phyloP scores from a whole-genome alignment of 2,113 vertebrate genomes.

The Cathartes aura region DNA sequence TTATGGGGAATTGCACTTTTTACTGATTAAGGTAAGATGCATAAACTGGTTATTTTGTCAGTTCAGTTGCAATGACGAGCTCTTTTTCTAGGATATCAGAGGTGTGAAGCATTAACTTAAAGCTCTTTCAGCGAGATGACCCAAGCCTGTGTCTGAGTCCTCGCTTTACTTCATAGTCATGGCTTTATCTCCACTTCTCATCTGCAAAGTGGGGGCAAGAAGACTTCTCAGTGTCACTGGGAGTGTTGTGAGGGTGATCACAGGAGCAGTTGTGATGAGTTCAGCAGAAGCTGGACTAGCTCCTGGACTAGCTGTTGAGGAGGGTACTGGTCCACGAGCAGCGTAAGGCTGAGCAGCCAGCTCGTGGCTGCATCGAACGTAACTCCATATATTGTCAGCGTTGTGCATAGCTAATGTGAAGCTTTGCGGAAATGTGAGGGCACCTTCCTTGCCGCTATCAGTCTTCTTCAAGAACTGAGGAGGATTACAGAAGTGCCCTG shows the following conservation, averaged over 20 bases:
- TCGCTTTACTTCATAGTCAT: not conserved
- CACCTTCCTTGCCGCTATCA: not conserved
- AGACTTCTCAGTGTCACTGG: not conserved
- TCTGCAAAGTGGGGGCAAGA: not conserved
- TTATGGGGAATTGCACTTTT: not conserved
- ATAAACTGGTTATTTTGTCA: not conserved
- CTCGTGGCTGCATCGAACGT: fast-evolving
- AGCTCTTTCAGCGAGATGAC: not conserved
- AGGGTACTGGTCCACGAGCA: fast-evolving
- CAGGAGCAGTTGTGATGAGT: not conserved
- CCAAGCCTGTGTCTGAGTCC: not conserved
- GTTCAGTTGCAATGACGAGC: not conserved
- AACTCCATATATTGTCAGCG: fast-evolving
- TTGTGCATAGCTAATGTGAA: not conserved
- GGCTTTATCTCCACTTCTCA: not conserved
- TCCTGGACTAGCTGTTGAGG: not conserved
- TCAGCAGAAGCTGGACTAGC: not conserved
- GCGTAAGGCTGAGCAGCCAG: not conserved
- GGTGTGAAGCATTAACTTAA: not conserved
- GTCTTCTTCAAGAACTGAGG: not conserved
- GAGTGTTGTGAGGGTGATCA: not conserved
- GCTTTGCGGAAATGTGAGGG: not conserved
- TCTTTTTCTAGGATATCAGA: not conserved
- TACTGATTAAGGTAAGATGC: not conserved
- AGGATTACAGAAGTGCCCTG: not conserved